phyloP scores from a whole-genome alignment of 2,797 vertebrate genomes.

The Pyrocephalus nanus region DNA sequence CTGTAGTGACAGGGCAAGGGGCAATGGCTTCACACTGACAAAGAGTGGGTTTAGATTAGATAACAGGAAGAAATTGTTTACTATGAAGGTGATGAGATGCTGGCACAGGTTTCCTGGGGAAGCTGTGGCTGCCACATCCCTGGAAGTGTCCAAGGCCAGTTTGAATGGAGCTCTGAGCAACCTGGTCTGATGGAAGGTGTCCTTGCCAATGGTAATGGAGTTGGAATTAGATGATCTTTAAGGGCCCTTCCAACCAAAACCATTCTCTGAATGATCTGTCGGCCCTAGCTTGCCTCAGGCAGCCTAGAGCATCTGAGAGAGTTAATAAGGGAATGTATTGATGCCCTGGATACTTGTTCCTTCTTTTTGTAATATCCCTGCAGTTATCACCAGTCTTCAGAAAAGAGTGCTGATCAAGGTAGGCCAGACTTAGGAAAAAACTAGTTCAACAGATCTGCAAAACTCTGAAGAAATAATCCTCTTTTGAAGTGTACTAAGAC shows the following conservation, averaged over 20 bases:
- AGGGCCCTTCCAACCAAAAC: background rate
- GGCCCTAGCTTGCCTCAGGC: background rate
- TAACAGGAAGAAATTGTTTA: background rate
- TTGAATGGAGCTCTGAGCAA: rapidly evolving
- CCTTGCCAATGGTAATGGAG: background rate
- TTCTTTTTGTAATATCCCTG: background rate
- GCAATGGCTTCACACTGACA: background rate
- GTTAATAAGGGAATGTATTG: background rate
- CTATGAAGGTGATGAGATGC: rapidly evolving
- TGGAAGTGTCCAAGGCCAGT: background rate
- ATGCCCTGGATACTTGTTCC: background rate
- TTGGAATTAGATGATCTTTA: background rate
- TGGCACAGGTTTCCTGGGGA: background rate
- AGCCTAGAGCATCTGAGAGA: background rate
- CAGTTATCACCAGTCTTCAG: background rate
- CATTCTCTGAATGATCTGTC: background rate
- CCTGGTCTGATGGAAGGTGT: rapidly evolving
- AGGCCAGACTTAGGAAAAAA: background rate
- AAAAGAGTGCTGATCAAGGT: background rate
- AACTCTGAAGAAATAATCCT: background rate
- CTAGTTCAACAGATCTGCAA: background rate
- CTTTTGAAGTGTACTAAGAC: background rate
- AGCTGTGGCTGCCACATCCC: background rate
- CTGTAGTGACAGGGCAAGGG: background rate
- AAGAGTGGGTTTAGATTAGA: background rate